Evolutionary conservation across 2,113 vertebrate genomes (phyloP).

Genomic region (Triplophysa siluroides): DNA sequence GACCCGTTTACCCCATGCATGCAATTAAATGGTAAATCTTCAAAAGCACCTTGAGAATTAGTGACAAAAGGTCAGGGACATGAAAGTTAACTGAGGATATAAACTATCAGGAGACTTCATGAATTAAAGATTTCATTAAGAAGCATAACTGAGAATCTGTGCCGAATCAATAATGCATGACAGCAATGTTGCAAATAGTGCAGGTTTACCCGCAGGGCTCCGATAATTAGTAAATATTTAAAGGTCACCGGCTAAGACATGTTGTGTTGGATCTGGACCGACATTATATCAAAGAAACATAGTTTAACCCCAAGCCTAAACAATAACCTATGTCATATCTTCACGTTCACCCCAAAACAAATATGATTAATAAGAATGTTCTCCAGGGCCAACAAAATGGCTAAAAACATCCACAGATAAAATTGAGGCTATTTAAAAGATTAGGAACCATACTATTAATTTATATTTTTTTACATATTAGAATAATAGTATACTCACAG

Average conservation of each 20-base stretch:
- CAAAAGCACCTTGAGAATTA: slow-evolving; percentile 33
- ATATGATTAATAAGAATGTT: too few relatives aligned
- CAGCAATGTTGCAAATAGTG: background rate
- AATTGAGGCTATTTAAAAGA: too few relatives aligned
- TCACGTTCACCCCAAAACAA: too few relatives aligned
- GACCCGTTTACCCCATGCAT: slow-evolving; percentile 33
- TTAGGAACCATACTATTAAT: too few relatives aligned
- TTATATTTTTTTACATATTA: too few relatives aligned
- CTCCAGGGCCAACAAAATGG: too few relatives aligned
- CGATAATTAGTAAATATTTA: slow-evolving; percentile 5
- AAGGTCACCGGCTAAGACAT: background rate
- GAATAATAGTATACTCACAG: too few relatives aligned
- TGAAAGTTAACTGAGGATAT: slow-evolving; percentile 12
- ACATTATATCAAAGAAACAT: too few relatives aligned
- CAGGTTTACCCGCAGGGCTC: background rate
- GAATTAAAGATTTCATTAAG: slow-evolving; percentile 20
- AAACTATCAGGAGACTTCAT: slow-evolving; percentile 21
- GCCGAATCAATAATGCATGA: slow-evolving; percentile 5
- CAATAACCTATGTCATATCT: too few relatives aligned
- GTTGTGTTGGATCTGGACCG: background rate
- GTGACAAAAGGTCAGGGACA: slow-evolving; percentile 25
- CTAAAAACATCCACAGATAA: too few relatives aligned
- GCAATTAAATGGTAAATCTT: slow-evolving; percentile 42
- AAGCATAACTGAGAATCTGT: background rate
- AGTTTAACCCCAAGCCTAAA: too few relatives aligned